These are phyloP conservation scores for Streblospio benedicti DNA, from an alignment of 1,140 invertebrate genomes.

Conservation along the genomic window DNA sequence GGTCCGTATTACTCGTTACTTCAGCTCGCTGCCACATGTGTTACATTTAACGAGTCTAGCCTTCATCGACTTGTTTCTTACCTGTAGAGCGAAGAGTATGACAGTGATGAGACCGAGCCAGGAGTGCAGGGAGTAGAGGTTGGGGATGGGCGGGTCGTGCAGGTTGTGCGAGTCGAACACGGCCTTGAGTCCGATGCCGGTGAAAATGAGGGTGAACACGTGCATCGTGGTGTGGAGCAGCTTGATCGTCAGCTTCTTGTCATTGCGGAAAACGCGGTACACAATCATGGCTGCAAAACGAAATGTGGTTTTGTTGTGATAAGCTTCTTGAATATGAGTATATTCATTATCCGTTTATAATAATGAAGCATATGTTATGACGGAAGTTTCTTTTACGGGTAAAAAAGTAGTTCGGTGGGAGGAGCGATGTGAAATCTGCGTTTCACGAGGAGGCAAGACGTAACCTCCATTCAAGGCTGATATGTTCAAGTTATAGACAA, in stretches of 20 bases:
- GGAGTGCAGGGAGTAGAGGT: slow-evolving; percentile 74
- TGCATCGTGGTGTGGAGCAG: slow-evolving; percentile 66
- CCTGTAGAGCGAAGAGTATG: slow-evolving; percentile 67
- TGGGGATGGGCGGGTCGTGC: slow-evolving; percentile 55
- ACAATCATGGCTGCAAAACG: slow-evolving; percentile 67
- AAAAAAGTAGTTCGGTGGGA: too few species aligned
- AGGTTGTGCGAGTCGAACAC: slow-evolving; percentile 79
- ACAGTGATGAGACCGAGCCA: slow-evolving; percentile 74
- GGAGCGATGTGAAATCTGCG: too few species aligned
- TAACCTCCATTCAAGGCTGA: too few species aligned
- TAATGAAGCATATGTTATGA: too few species aligned
- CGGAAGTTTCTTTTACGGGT: too few species aligned
- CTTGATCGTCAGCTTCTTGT: slow-evolving; percentile 68
- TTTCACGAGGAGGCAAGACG: too few species aligned
- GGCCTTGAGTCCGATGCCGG: slow-evolving; percentile 63
- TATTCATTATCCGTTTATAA: too few species aligned
- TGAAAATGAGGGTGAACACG: slow-evolving; percentile 57
- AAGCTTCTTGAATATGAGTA: not conserved
- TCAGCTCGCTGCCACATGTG: too few species aligned
- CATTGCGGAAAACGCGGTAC: slow-evolving; percentile 68
- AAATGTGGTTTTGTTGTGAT: slow-evolving; percentile 1
- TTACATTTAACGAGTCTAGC: too few species aligned
- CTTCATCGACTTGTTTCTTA: too few species aligned
- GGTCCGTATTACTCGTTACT: too few species aligned
- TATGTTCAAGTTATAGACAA: too few species aligned